These are phyloP conservation scores for Cheilosia urbana DNA, from an alignment of 2,888 invertebrate genomes.

Conservation along the genomic window DNA sequence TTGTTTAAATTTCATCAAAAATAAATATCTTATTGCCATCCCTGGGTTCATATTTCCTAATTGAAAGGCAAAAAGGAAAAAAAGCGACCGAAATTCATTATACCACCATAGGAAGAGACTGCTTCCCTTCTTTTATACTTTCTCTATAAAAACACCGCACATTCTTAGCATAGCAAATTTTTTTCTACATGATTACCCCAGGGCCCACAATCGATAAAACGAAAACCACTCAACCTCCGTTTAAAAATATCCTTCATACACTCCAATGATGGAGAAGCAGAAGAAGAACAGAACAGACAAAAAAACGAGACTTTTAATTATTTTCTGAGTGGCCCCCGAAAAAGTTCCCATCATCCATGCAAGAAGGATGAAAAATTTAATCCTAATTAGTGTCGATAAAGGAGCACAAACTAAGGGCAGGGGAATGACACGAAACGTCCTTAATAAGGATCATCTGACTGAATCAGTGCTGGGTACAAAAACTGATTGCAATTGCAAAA, in stretches of 20 bases:
- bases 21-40: constrained; percentile 15
- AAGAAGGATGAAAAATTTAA: constrained; percentile 66
- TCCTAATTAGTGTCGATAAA: constrained; percentile 67
- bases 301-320: constrained; percentile 59
- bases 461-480: constrained; percentile 61
- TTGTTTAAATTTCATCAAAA: constrained; percentile 41
- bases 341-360: constrained; percentile 31
- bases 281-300: not conserved
- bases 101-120: not conserved
- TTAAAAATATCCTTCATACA: not conserved
- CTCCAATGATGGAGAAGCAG: not conserved
- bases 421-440: constrained; percentile 23
- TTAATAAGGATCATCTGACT: constrained; percentile 49
- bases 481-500: constrained; percentile 59
- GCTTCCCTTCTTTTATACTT: not conserved
- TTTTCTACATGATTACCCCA: constrained; percentile 26
- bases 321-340: constrained; percentile 42
- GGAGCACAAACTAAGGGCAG: constrained; percentile 7
- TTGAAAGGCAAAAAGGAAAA: constrained; percentile 22
- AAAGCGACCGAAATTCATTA: not conserved
- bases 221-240: constrained; percentile 21
- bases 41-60: constrained; percentile 47
- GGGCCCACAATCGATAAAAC: constrained; percentile 49
- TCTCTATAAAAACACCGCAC: constrained; percentile 13
- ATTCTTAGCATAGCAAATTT: constrained; percentile 7